Evolutionary conservation across 1,140 invertebrate species (phyloP).

Genomic region (Sinonovacula constricta): DNA sequence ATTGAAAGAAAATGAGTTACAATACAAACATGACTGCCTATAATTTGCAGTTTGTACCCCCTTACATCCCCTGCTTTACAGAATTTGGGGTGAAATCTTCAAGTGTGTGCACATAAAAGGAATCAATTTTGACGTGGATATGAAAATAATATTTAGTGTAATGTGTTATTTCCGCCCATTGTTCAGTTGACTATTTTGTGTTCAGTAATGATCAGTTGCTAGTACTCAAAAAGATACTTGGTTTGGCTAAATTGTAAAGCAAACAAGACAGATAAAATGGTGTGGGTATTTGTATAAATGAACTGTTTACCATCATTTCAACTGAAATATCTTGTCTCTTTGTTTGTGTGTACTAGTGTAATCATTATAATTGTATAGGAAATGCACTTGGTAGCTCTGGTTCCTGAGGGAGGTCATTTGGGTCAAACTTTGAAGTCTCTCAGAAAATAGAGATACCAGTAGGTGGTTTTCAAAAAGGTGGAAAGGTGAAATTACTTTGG

Average conservation of each 20-base stretch:
- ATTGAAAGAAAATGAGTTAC: constrained; percentile 36
- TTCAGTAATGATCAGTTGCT: constrained; percentile 22
- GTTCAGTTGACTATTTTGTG: constrained; percentile 16
- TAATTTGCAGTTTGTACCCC: constrained; percentile 48
- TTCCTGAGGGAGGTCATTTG: constrained; percentile 2
- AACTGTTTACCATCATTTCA: not conserved
- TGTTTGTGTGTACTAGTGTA: not conserved
- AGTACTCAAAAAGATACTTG: constrained; percentile 25
- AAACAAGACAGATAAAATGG: constrained; percentile 34
- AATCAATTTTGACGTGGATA: constrained; percentile 44
- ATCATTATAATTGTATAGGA: constrained; percentile 3
- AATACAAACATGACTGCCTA: constrained; percentile 29
- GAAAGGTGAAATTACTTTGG: no score
- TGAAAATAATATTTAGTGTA: constrained; percentile 47
- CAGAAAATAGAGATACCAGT: no score
- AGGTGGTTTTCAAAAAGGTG: no score
- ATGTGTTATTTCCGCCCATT: constrained; percentile 40
- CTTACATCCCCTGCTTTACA: constrained; percentile 31
- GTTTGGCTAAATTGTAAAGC: constrained; percentile 41
- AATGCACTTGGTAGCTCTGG: constrained; percentile 32
- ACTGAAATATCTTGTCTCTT: constrained; percentile 35
- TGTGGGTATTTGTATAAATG: constrained; percentile 17
- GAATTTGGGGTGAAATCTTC: constrained; percentile 18
- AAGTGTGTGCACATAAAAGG: constrained; percentile 33
- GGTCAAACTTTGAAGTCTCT: constrained; percentile 16